A percentile compares a stretch with the other conserved stretches of the same genome.
These are phyloP conservation scores for Chelonia mydas DNA, from an alignment of 2,797 vertebrate species.

Conservation along the genomic window DNA sequence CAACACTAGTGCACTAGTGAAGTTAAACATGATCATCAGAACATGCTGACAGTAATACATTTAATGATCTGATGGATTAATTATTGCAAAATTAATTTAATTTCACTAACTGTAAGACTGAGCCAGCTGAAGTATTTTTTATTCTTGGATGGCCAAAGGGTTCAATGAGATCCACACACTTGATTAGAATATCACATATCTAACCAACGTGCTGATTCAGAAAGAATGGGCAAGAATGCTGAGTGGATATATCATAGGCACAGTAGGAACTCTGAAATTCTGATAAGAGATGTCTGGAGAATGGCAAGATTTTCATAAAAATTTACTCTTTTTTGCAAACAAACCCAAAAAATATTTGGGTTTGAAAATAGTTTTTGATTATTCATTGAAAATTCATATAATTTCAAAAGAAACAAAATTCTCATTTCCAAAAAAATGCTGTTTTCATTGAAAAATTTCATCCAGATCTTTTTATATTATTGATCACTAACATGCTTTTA, in stretches of 20 bases:
- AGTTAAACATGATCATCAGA: background rate
- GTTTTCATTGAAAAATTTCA: background rate
- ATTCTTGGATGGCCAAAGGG: background rate
- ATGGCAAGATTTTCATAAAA: background rate
- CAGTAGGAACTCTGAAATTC: background rate
- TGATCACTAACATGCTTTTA: background rate
- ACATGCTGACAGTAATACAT: background rate
- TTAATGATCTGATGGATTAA: background rate
- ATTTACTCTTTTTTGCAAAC: background rate
- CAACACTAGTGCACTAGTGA: background rate
- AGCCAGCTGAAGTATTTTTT: background rate
- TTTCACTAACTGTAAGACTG: background rate
- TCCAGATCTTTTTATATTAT: background rate
- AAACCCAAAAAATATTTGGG: background rate
- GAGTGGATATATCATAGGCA: background rate
- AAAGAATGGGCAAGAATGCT: background rate
- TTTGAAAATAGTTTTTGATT: background rate
- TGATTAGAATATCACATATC: background rate
- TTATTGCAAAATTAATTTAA: background rate
- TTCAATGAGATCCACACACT: background rate
- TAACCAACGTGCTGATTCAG: background rate
- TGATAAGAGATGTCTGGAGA: background rate
- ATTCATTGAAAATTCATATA: background rate
- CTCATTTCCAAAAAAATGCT: background rate
- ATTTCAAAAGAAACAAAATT: background rate